These are phyloP conservation scores for Mus musculus DNA, from an alignment of 2,113 vertebrate genomes.

Conservation along the genomic window GRCm39 chr4:76342501-76343000, in stretches of 20 bases:
- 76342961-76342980: constrained; percentile 50
- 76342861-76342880: neutral
- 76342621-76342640: neutral
- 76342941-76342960: neutral
- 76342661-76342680: neutral
- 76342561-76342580: too few species aligned
- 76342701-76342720: neutral
- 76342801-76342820: neutral
- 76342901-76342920: neutral
- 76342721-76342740: neutral
- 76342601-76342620: neutral
- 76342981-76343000: constrained; percentile 34
- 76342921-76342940: constrained; percentile 19
- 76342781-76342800: neutral
- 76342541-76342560: too few species aligned
- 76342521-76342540: too few species aligned
- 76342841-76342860: neutral
- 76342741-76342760: neutral
- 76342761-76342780: neutral
- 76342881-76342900: neutral
- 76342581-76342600: too few species aligned
- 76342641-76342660: neutral
- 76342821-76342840: neutral
- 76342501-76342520: too few species aligned
- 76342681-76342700: neutral